Conservation (phyloP, 2,113 vertebrate species). For the Prunella fulvescens region DNA sequence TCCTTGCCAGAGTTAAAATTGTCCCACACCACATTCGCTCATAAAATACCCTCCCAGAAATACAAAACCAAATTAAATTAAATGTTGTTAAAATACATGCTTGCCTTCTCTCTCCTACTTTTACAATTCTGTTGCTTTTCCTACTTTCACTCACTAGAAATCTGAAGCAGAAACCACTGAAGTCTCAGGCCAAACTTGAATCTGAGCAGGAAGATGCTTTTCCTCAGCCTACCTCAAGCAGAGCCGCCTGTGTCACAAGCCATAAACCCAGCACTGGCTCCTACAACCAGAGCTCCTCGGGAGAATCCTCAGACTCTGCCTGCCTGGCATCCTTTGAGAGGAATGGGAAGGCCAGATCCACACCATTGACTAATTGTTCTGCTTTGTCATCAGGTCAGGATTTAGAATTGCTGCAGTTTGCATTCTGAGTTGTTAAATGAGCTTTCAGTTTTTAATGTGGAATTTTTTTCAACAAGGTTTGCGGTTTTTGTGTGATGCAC, state of each 20-base stretch:
- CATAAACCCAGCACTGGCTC: constrained; percentile 4
- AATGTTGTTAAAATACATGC: background rate
- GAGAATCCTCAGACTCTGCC: constrained; percentile 74
- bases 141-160: constrained; percentile 67
- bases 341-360: constrained; percentile 69
- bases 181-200: constrained; percentile 82
- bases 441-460: rapidly evolving
- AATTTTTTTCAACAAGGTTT: background rate
- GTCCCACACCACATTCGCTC: background rate
- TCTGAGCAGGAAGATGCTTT: constrained; percentile 69
- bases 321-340: constrained; percentile 57
- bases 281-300: constrained; percentile 69
- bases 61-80: background rate
- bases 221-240: constrained; percentile 86
- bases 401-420: background rate
- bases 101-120: background rate
- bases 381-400: constrained; percentile 79
- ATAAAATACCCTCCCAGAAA: background rate
- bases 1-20: background rate
- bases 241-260: constrained; percentile 51
- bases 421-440: background rate
- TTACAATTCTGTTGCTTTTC: background rate
- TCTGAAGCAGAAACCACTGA: constrained; percentile 72
- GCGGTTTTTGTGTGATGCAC: background rate
- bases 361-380: constrained; percentile 29